Percentiles rank a stretch among this genome's conserved stretches.
phyloP scores from a whole-genome alignment of 2,113 vertebrate genomes.

The Corythornis cristatus region DNA sequence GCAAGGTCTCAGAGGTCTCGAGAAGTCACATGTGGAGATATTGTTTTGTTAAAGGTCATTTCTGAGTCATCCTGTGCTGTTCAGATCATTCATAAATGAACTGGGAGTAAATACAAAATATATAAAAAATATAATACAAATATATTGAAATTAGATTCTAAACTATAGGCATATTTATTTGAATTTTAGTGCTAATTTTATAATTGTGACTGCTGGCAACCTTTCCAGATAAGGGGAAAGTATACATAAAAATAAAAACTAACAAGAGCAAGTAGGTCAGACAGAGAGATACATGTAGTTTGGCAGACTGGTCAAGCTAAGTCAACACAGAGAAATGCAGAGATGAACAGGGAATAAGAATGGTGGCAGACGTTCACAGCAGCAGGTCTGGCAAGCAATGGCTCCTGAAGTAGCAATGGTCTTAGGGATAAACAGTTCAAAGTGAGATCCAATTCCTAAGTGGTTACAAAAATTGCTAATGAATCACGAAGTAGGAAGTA shows the following conservation, averaged over 20 bases:
- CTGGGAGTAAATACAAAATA: background rate
- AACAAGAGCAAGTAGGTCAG: background rate
- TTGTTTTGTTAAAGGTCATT: background rate
- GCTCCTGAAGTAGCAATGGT: background rate
- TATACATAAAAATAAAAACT: background rate
- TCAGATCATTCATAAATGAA: background rate
- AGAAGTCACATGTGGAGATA: background rate
- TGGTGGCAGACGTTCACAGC: slow-evolving; percentile 34
- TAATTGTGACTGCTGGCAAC: background rate
- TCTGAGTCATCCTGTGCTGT: background rate
- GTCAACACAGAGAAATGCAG: background rate
- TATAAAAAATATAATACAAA: background rate
- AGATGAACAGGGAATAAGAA: background rate
- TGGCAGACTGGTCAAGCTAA: slow-evolving; percentile 5
- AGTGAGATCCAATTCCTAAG: slow-evolving; percentile 12
- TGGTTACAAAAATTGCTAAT: background rate
- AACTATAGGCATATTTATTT: background rate
- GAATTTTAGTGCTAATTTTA: background rate
- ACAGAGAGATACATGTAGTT: background rate
- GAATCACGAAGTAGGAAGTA: background rate
- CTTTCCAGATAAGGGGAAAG: background rate
- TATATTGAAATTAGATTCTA: background rate
- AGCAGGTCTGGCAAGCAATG: background rate
- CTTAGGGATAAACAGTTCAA: slow-evolving; percentile 4
- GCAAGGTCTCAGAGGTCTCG: background rate